Base-by-base conservation (phyloP, 2,113 vertebrate genomes). In the Nymphicus hollandicus region DNA sequence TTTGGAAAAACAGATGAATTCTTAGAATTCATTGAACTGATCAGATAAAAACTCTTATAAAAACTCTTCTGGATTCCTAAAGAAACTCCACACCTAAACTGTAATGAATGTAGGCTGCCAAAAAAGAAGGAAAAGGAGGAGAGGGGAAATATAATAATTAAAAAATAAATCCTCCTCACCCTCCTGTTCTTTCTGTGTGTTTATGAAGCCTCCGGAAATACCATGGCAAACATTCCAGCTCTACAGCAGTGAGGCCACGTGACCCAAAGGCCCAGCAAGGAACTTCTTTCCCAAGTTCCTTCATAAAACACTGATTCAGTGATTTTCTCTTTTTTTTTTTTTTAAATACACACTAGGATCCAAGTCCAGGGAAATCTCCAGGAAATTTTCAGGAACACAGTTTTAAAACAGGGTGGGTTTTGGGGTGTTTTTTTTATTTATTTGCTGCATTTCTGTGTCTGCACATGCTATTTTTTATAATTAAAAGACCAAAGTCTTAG, bases 181-280 rank as follows among this genome's bases (percentile, higher is more conserved):
- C 35, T 52, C 64, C 86, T 66, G 71, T 72, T 92, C 73, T 72
- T 73, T 73, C 88, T 87, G 78, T 88, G 72, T 96, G 98, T 98
- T 98, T 98, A 97, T 88, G 81, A 97, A 98, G 96, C 96, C 96
- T 98, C 98, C 98, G 98, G 98, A 99, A 98, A 98, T 98, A 97
- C 98, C 98, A 98, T 58, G 93, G 98, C 97, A 97, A 97, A 97
- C 98, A 98, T 96, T 96, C 97, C 97, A 97, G 96, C 97, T 97
- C 97, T 95, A 97, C 97, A 96, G 97, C 96, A 93, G 97, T 1
- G 81, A 86, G 89, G 58, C 91, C 98, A 98, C 83, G 79, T 98
- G 98, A 98, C 97, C 68, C 61, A 33, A 94, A 97, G 96, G 97
- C 97, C 98, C 91, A 97, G 97, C 89, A 95, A 95, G 93, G 97